These are phyloP conservation scores for Ptilonorhynchus violaceus DNA, from an alignment of 2,113 vertebrate species.

Conservation along the genomic window DNA sequence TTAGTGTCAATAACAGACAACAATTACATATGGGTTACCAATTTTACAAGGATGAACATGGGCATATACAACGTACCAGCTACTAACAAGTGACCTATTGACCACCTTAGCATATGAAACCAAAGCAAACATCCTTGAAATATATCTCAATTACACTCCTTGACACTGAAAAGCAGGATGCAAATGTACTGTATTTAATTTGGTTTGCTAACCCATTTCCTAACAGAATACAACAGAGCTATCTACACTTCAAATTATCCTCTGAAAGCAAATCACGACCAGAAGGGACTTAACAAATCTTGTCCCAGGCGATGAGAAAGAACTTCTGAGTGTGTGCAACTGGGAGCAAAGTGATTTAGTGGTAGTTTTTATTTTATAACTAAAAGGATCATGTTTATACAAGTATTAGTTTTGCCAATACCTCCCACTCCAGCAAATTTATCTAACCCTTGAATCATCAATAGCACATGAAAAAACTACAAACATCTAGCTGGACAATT, in stretches of 20 bases:
- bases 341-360: constrained; percentile 27
- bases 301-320: background rate
- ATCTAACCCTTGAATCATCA: constrained; percentile 63
- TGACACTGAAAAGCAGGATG: background rate
- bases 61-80: background rate
- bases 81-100: background rate
- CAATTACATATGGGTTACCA: background rate
- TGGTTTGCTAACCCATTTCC: background rate
- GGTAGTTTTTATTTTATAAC: constrained; percentile 27
- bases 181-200: background rate
- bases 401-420: constrained; percentile 51
- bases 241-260: background rate
- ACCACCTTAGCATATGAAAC: background rate
- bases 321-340: constrained; percentile 17
- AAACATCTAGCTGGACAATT: constrained; percentile 23
- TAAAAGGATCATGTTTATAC: constrained; percentile 54
- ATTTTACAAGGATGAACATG: background rate
- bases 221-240: background rate
- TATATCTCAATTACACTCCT: background rate
- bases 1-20: background rate
- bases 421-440: constrained; percentile 55
- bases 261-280: background rate
- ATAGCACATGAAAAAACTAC: constrained; percentile 30
- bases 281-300: constrained; percentile 11
- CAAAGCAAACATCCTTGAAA: background rate